Evolutionary conservation across 2,797 vertebrate genomes (phyloP).

Genomic region (Glossophaga mutica): DNA sequence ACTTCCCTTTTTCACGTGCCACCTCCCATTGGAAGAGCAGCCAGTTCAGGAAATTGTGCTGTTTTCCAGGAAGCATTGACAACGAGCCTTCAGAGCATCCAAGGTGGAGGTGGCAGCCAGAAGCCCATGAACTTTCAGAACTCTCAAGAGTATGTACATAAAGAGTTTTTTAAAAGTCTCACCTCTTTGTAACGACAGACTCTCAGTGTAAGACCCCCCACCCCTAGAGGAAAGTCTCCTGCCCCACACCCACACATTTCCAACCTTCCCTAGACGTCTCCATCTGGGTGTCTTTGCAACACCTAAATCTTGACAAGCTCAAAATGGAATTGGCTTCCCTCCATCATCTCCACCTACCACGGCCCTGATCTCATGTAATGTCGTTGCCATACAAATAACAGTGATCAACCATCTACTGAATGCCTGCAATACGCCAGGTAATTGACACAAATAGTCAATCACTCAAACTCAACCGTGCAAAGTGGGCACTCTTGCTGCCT

Average conservation of each 20-base stretch:
- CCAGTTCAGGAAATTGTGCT: not conserved
- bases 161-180: not conserved
- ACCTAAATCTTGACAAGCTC: not conserved
- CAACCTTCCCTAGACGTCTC: not conserved
- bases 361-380: not conserved
- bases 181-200: not conserved
- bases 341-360: not conserved
- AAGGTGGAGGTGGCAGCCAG: not conserved
- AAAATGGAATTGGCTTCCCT: not conserved
- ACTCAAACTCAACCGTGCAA: not conserved
- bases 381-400: not conserved
- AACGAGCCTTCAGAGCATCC: not conserved
- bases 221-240: not conserved
- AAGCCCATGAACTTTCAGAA: not conserved
- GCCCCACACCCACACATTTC: not conserved
- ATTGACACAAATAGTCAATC: not conserved
- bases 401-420: not conserved
- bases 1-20: not conserved
- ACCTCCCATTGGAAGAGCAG: not conserved
- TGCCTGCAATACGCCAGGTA: not conserved
- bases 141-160: not conserved
- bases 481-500: not conserved
- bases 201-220: not conserved
- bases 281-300: not conserved
- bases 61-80: not conserved